Evolutionary conservation across 1,140 invertebrate genomes (phyloP), one percentile per base, ranked within the genome.

Genomic region (Lordiphosa stackelbergi): DNA sequence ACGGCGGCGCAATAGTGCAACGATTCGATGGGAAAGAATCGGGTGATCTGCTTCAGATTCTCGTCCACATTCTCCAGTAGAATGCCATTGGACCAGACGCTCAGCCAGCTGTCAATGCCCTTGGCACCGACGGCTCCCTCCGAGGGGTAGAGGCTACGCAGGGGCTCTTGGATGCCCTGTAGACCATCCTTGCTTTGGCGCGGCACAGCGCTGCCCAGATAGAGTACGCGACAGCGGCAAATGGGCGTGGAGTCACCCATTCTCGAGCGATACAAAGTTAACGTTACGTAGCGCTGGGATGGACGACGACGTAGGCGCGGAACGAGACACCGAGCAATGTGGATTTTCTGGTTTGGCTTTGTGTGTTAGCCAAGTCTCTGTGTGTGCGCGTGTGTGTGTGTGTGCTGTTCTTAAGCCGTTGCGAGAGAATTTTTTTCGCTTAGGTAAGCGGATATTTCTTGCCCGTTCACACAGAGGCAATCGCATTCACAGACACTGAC

Each of bases 1-100:
- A 99, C 97, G 8, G 98, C 98, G 4, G 98, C 98, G 89, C 98
- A 99, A 84, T 99, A 98, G 85, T 99, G 97, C 53, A 99, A 88
- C 24, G 95, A 94, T 72, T 97, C 96, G 62, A 99, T 99, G 0
- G 97, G 97, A 85, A 99, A 99, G 90, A 99, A 99, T 66, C 97
- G 91, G 16, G 96, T 97, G 42, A 99, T 95, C 86, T 97, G 95
- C 78, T 97, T 96, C 51, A 95, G 93, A 75, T 96, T 94, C 88
- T 98, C 98, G 87, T 98, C 97, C 2, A 99, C 94, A 88, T 99
- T 99, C 88, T 99, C 97, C 55, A 99, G 86, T 11, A 99, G 89
- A 43, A 99, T 93, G 42, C 98, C 97, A 85, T 98, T 98, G 52
- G 95, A 96, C 95, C 97, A 98, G 19, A 99, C 96, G 69, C 95